Conservation (phyloP, 2,797 vertebrate species). For the Notolepis coatsorum region DNA sequence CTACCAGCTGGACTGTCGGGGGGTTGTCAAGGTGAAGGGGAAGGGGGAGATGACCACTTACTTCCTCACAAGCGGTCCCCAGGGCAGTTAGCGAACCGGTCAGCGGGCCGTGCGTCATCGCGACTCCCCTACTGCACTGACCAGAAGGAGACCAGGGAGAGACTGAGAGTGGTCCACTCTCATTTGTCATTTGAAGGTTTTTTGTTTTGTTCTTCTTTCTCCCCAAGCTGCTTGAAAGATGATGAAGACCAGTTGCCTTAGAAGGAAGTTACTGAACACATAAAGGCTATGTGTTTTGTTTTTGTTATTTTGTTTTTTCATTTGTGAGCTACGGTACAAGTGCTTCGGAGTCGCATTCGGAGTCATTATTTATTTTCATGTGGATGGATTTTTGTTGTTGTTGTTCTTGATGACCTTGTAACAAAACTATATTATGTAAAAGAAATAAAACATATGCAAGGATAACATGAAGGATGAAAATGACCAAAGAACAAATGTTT, state of each 20-base stretch:
- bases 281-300: slow-evolving; percentile 54
- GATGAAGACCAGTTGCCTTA: slow-evolving; percentile 81
- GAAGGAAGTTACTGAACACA: slow-evolving; percentile 61
- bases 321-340: slow-evolving; percentile 70
- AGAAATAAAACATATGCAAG: slow-evolving; percentile 83
- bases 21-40: slow-evolving; percentile 95
- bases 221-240: slow-evolving; percentile 65
- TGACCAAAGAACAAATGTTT: slow-evolving; percentile 86
- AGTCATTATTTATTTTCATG: slow-evolving; percentile 79
- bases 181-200: slow-evolving; percentile 49
- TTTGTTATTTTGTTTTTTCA: too few species aligned
- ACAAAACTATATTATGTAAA: slow-evolving; percentile 51
- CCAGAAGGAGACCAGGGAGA: slow-evolving; percentile 51
- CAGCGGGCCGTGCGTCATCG: slow-evolving; percentile 24
- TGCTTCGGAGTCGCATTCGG: slow-evolving; percentile 69
- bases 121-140: slow-evolving; percentile 64
- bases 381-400: slow-evolving; percentile 50
- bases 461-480: slow-evolving; percentile 74
- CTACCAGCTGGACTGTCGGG: slow-evolving; percentile 92
- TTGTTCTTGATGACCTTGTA: slow-evolving; percentile 61
- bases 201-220: neutral
- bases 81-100: slow-evolving; percentile 82
- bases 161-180: slow-evolving; percentile 47
- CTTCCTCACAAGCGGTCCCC: slow-evolving; percentile 93
- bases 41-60: slow-evolving; percentile 99